Base-by-base conservation (phyloP, 2,797 vertebrate genomes). In the Pseudotriccus pelzelni region DNA sequence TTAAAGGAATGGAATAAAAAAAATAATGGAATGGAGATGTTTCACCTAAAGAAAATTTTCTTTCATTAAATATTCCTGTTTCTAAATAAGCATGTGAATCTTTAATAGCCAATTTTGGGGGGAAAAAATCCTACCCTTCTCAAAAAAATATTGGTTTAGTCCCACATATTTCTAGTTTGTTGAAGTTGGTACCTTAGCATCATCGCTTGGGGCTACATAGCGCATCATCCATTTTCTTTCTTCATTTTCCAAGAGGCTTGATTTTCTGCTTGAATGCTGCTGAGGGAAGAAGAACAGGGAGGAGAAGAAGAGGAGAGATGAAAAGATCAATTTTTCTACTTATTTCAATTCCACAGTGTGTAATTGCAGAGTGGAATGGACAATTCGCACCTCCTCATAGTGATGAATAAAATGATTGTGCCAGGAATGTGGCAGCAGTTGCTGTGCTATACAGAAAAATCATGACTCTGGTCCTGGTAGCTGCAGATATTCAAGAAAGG, bases 141-240 rank as follows among this genome's bases (percentile, higher is more conserved):
- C 37, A 78, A 74, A 82, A 68, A 66, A 7, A 9, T 18, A 27
- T 7, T 49, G 23, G 3, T 16, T 77, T 68, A 88, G 39, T 64
- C 32, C 30, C 67, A 30, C 14, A 10, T 68, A 73, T 66, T 72
- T 81, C 86, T n/a, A 70, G 5, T 74, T 80, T 36, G 52, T 32
- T 69, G 22, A 69, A 73, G 19, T 24, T 28, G 5, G 56, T 97
- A 97, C 97, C 96, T 97, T 84, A 66, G 21, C 72, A 68, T 74
- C 59, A 47, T 64, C 1, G 0, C 27, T 46, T 2, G 36, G 21
- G 20, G 63, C 21, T 63, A 5, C 1, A 1, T 3, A 22, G n/a
- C 34, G 62, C 36, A 43, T 80, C 59, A 62, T 72, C 93, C 52
- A 5, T 86, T 93, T 93, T 76, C 68, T 73, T 77, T 84, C 90